Evolutionary conservation across 2,888 invertebrate species (phyloP).

Genomic region (Molanna angustata): DNA sequence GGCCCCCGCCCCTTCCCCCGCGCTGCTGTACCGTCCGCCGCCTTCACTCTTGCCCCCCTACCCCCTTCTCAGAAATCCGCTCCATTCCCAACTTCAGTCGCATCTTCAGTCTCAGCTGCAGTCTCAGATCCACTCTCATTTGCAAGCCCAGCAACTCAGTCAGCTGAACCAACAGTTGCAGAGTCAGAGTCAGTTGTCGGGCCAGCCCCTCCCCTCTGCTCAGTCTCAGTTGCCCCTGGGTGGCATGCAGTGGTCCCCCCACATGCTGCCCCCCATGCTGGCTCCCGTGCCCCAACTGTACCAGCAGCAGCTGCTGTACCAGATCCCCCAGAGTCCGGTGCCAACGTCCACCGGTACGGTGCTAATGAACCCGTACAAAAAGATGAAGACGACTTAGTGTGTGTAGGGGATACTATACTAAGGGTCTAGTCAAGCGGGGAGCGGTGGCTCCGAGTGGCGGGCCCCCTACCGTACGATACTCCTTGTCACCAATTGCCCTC

Average conservation of each 20-base stretch:
- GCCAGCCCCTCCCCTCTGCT: constrained; percentile 51
- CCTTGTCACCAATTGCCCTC: not conserved
- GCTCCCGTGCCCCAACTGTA: constrained; percentile 22
- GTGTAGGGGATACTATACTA: not conserved
- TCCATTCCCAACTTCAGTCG: constrained; percentile 27
- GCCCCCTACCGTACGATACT: not conserved
- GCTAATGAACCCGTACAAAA: constrained; percentile 78
- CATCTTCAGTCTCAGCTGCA: constrained; percentile 37
- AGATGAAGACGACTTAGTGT: constrained; percentile 81
- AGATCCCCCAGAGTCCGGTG: constrained; percentile 51
- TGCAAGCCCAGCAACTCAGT: constrained; percentile 36
- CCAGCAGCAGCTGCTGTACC: constrained; percentile 42
- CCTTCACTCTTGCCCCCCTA: constrained; percentile 40
- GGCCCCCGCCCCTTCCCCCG: constrained; percentile 36
- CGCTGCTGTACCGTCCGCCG: constrained; percentile 42
- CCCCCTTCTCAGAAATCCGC: constrained; percentile 35
- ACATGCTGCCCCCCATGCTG: constrained; percentile 37
- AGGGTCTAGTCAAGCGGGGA: constrained; percentile 5
- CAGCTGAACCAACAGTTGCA: constrained; percentile 39
- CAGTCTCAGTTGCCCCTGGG: too few species aligned
- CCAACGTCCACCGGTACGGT: constrained; percentile 42
- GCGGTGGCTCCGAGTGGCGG: constrained; percentile 8
- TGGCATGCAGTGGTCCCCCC: constrained; percentile 40
- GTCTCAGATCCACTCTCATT: constrained; percentile 36
- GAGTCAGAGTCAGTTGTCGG: constrained; percentile 32